These are phyloP conservation scores for Phyllotreta striolata DNA, from an alignment of 2,888 invertebrate species.

Conservation along the genomic window DNA sequence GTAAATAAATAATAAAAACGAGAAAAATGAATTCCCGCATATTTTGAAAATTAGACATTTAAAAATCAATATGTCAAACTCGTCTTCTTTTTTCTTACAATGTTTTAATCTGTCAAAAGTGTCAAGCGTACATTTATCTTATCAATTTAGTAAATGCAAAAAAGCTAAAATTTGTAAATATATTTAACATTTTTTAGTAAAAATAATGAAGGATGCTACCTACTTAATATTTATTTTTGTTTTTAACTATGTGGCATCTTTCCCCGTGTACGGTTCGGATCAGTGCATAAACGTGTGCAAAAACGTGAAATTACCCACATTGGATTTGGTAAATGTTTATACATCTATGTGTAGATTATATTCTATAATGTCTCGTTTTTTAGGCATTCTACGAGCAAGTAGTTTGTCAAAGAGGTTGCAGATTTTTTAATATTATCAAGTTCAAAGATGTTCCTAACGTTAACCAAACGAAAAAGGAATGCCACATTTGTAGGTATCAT, in stretches of 20 bases:
- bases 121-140: too few species aligned
- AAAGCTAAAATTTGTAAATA: too few species aligned
- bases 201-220: slow-evolving; percentile 22
- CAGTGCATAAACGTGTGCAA: slow-evolving; percentile 47
- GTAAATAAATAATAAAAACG: not conserved
- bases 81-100: too few species aligned
- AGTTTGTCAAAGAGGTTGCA: slow-evolving; percentile 55
- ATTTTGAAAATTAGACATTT: slow-evolving; percentile 3
- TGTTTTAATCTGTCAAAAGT: too few species aligned
- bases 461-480: slow-evolving; percentile 52
- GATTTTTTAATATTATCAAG: slow-evolving; percentile 54
- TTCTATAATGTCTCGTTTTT: slow-evolving; percentile 6
- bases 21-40: slow-evolving; percentile 15
- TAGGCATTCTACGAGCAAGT: slow-evolving; percentile 50
- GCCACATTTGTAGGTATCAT: slow-evolving; percentile 52
- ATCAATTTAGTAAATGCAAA: too few species aligned
- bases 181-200: too few species aligned
- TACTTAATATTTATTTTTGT: slow-evolving; percentile 26
- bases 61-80: too few species aligned
- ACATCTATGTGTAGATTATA: slow-evolving; percentile 17
- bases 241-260: slow-evolving; percentile 25
- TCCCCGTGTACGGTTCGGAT: slow-evolving; percentile 38
- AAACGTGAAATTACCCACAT: slow-evolving; percentile 41
- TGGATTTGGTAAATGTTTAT: slow-evolving; percentile 43
- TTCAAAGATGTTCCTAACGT: slow-evolving; percentile 51